Percentiles rank a stretch among this genome's conserved stretches.
Conservation (phyloP, 2,888 invertebrate genomes). For the Drosophila kanekoi region DNA sequence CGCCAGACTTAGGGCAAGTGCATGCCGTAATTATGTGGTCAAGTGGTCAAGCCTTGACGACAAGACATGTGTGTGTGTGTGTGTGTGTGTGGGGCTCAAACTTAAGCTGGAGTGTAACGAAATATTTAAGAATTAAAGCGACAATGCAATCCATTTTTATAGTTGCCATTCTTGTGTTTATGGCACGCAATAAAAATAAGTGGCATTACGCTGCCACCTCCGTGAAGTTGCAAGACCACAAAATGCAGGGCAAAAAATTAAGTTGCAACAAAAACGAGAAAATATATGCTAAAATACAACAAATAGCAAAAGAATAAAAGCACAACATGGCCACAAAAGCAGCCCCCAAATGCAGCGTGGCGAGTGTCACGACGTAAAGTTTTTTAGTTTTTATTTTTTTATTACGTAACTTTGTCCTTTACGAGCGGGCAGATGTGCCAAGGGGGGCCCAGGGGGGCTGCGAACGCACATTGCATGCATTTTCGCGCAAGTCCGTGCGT, state of each 20-base stretch:
- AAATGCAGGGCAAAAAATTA: constrained; percentile 61
- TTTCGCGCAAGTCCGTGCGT: constrained; percentile 43
- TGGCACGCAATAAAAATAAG: constrained; percentile 67
- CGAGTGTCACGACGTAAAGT: constrained; percentile 66
- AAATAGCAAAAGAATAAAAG: constrained; percentile 13
- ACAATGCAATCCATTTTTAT: not conserved
- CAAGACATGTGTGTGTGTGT: constrained; percentile 34
- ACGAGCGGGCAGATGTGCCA: not conserved
- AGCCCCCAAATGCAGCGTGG: constrained; percentile 56
- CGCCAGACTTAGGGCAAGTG: constrained; percentile 50
- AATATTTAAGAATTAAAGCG: constrained; percentile 37
- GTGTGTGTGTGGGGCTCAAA: constrained; percentile 18
- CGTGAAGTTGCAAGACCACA: constrained; percentile 52
- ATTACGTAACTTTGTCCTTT: constrained; percentile 69
- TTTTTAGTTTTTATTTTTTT: constrained; percentile 50
- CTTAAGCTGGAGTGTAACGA: constrained; percentile 16
- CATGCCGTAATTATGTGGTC: constrained; percentile 74
- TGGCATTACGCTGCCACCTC: constrained; percentile 68
- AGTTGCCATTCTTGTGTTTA: constrained; percentile 45
- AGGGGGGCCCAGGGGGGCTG: constrained; percentile 13
- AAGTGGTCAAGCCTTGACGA: constrained; percentile 51
- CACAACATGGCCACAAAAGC: constrained; percentile 47
- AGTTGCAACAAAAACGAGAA: constrained; percentile 36
- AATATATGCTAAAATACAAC: constrained; percentile 38
- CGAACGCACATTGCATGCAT: constrained; percentile 65